phyloP scores from a whole-genome alignment of 2,113 vertebrate genomes.

The Corynorhinus townsendii region DNA sequence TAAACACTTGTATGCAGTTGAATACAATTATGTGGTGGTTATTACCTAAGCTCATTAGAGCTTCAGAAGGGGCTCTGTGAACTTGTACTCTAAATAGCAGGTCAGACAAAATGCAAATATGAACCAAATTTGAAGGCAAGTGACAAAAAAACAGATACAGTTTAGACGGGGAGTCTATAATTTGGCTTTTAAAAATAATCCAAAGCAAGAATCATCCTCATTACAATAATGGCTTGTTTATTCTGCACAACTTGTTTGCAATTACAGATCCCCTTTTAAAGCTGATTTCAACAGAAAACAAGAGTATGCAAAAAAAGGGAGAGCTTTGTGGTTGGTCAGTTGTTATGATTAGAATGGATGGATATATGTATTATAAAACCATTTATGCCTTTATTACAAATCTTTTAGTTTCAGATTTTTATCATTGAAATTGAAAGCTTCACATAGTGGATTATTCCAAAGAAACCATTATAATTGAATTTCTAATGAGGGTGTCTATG shows the following conservation, averaged over 20 bases:
- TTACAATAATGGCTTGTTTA: conserved; percentile 68
- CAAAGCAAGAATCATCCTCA: conserved; percentile 47
- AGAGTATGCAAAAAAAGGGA: background rate
- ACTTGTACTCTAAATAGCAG: conserved; percentile 46
- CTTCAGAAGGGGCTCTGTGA: conserved; percentile 48
- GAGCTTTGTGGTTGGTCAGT: conserved; percentile 10
- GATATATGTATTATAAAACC: conserved; percentile 21
- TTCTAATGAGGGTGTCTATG: conserved; percentile 57
- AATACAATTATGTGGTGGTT: conserved; percentile 33
- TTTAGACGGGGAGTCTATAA: conserved; percentile 45
- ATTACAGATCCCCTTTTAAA: conserved; percentile 45
- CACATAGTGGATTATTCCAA: conserved; percentile 53
- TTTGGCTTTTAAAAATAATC: conserved; percentile 70
- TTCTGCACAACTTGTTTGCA: conserved; percentile 65
- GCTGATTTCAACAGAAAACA: conserved; percentile 25
- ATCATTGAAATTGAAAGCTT: conserved; percentile 35
- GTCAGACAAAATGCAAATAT: conserved; percentile 58
- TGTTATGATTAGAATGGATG: conserved; percentile 35
- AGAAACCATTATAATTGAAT: conserved; percentile 54
- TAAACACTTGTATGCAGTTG: conserved; percentile 19
- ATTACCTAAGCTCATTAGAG: conserved; percentile 56
- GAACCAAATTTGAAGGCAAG: conserved; percentile 40
- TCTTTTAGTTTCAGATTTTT: conserved; percentile 59
- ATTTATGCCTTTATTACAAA: background rate
- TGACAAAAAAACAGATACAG: background rate